These are phyloP conservation scores for Scopus umbretta DNA, from an alignment of 2,113 vertebrate species.

Conservation along the genomic window DNA sequence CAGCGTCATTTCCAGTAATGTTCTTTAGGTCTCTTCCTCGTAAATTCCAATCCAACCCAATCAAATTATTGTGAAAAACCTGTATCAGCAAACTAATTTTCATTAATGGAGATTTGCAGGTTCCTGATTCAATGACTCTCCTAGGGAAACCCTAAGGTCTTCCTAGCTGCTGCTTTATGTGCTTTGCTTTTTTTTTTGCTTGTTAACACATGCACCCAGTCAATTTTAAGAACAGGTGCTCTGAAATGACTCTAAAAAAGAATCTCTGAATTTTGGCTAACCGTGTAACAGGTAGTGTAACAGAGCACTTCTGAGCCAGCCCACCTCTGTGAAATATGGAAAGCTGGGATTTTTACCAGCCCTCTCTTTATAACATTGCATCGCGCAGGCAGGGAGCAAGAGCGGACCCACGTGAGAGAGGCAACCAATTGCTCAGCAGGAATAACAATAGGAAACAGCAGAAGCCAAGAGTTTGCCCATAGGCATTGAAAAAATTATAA, in stretches of 20 bases:
- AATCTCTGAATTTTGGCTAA: neutral
- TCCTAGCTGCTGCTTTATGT: neutral
- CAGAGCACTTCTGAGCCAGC: neutral
- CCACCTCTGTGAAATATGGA: neutral
- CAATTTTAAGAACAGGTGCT: neutral
- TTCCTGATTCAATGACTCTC: neutral
- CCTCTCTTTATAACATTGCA: neutral
- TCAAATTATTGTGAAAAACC: neutral
- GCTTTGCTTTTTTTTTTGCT: neutral
- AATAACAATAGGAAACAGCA: neutral
- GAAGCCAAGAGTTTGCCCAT: slow-evolving; percentile 39
- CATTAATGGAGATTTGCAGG: neutral
- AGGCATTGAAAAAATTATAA: slow-evolving; percentile 49
- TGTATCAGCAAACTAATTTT: neutral
- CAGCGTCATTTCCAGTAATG: neutral
- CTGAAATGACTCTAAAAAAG: neutral
- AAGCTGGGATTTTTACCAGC: neutral
- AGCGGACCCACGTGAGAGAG: neutral
- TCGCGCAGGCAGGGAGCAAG: neutral
- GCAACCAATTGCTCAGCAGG: neutral
- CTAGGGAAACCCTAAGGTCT: neutral
- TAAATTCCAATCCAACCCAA: neutral
- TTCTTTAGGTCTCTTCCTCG: neutral
- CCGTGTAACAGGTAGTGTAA: neutral
- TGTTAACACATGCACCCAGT: neutral